Base-by-base conservation (phyloP, 1,140 invertebrate species). In the Temnothorax curvispinosus region DNA sequence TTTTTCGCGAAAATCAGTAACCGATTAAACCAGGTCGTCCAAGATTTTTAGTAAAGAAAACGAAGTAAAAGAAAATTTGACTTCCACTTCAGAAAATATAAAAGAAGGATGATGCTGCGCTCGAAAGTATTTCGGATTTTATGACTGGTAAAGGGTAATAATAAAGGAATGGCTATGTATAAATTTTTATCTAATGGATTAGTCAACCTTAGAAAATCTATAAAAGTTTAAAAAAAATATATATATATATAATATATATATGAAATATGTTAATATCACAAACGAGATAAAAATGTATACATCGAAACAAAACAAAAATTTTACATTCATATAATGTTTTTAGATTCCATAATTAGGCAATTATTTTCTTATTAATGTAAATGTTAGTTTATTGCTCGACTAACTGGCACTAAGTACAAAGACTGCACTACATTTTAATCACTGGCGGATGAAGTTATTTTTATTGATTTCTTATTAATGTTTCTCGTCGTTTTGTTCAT, bases 1-100 rank as follows among this genome's bases (percentile, higher is more conserved):
- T 56, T 50, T 71, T 71, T 44, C 9, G 15, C 6, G 0, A 81
- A 81, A 81, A 81, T 27, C 56, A 56, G 62, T 69, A 35, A 50
- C 21, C 47, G 58, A 78, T 78, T 78, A 27, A 78, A 76, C n/a
- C 74, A 60, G 7, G 18, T 27, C 21, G 38, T 50, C 35, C 35
- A 41, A 38, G 18, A 56, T 78, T 64, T 41, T 21, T 64, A 44
- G 38, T 13, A 21, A 47, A 65, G 38, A 56, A 67, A 50, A 56
- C 15, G 6, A 69, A 50, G 2, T 50, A 5, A 32, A 50, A 71
- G 9, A n/a, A 71, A 56, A 81, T 71, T 71, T 58, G 15, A 58
- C 35, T 71, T 71, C 6, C 3, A 50, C 18, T 47, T 21, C 13
- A 3, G 8, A 27, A 52, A 80, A 52, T 38, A 38, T 67, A 21